Evolutionary conservation across 2,797 vertebrate species (phyloP).

Genomic region (Coendou prehensilis): DNA sequence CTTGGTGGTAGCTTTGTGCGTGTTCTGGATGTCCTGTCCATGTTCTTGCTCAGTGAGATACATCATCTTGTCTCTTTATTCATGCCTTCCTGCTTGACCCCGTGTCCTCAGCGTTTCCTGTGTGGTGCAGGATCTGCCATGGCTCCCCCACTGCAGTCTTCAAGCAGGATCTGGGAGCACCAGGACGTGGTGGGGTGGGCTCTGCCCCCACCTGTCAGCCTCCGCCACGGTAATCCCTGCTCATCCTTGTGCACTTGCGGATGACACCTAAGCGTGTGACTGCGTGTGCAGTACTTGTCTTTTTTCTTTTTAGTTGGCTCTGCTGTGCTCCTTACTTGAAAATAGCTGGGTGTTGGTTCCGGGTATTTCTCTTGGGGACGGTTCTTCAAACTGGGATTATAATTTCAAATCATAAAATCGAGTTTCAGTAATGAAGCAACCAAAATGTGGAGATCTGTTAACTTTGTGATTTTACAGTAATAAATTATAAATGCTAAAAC

Average conservation of each 20-base stretch:
- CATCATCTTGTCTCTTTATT: not conserved
- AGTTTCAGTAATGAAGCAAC: not conserved
- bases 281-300: not conserved
- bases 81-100: not conserved
- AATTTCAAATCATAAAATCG: not conserved
- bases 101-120: not conserved
- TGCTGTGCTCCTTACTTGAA: fast-evolving
- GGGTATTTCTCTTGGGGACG: not conserved
- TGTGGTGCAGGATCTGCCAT: not conserved
- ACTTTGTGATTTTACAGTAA: slow-evolving; percentile 24
- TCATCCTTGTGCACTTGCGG: not conserved
- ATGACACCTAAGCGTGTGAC: not conserved
- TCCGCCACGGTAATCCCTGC: not conserved
- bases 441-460: not conserved
- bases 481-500: not conserved
- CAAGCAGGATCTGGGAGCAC: not conserved
- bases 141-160: not conserved
- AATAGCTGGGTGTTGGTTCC: not conserved
- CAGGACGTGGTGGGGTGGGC: fast-evolving
- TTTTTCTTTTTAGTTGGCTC: not conserved
- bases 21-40: not conserved
- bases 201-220: too few relatives aligned
- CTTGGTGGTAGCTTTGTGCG: not conserved
- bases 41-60: not conserved
- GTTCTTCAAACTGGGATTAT: not conserved